phyloP scores from a whole-genome alignment of 2,888 invertebrate species.

The Micropterix aruncella region DNA sequence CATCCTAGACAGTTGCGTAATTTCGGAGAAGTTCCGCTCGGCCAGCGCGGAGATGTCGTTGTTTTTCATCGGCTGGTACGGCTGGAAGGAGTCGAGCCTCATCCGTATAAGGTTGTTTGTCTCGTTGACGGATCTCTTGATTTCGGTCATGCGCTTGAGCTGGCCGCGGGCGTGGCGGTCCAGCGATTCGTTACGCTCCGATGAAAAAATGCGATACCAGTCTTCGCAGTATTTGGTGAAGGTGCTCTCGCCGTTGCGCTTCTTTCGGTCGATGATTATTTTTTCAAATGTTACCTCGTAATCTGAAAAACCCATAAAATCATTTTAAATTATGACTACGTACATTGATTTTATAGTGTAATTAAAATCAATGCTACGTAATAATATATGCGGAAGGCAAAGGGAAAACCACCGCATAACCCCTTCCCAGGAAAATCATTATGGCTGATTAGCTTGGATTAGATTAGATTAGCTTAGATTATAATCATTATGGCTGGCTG shows the following conservation, averaged over 20 bases:
- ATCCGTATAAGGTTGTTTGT: slow-evolving; percentile 34
- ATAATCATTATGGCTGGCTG: too few relatives aligned
- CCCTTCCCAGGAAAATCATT: too few relatives aligned
- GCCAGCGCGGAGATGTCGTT: slow-evolving; percentile 27
- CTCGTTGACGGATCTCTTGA: slow-evolving; percentile 29
- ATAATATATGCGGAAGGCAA: too few relatives aligned
- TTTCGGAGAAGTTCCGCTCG: slow-evolving; percentile 33
- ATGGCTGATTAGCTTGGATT: too few relatives aligned
- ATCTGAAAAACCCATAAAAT: slow-evolving; percentile 28
- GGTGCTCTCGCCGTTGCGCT: slow-evolving; percentile 32
- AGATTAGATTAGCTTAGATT: too few relatives aligned
- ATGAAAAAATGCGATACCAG: slow-evolving; percentile 12
- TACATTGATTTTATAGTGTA: too few relatives aligned
- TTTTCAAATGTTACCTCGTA: slow-evolving; percentile 50
- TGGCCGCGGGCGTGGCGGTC: slow-evolving; percentile 21
- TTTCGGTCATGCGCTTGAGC: slow-evolving; percentile 28
- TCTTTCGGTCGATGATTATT: slow-evolving; percentile 45
- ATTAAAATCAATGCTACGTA: too few relatives aligned
- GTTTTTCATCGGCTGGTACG: slow-evolving; percentile 14
- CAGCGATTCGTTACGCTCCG: slow-evolving; percentile 11
- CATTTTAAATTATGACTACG: too few relatives aligned
- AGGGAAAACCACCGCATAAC: too few relatives aligned
- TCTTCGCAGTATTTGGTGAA: slow-evolving; percentile 30
- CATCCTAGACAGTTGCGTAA: slow-evolving; percentile 32
- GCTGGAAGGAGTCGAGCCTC: slow-evolving; percentile 20